phyloP scores from a whole-genome alignment of 2,797 vertebrate species.

The Glyptemys insculpta region DNA sequence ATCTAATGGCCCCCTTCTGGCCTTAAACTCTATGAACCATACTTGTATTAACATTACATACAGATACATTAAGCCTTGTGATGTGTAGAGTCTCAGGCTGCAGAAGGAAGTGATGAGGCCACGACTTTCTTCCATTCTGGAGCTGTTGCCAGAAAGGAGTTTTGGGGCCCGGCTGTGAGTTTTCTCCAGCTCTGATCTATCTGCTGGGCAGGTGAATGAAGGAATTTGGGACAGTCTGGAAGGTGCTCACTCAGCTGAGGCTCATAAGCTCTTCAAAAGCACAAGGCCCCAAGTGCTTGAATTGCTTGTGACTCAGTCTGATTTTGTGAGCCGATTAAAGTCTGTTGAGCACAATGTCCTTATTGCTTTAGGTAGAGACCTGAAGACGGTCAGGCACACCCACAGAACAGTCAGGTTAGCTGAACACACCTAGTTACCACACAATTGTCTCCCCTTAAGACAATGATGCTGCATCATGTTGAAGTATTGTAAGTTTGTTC shows the following conservation, averaged over 20 bases:
- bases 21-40: fast-evolving
- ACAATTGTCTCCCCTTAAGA: not conserved
- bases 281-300: not conserved
- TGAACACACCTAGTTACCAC: not conserved
- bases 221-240: not conserved
- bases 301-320: not conserved
- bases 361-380: not conserved
- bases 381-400: not conserved
- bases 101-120: too few relatives aligned
- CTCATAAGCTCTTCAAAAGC: not conserved
- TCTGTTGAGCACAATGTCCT: not conserved
- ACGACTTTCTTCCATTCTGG: too few relatives aligned
- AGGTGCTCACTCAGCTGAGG: not conserved
- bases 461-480: not conserved
- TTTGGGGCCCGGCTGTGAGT: not conserved
- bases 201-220: not conserved
- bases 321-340: not conserved
- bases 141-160: too few relatives aligned
- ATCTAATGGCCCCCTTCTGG: not conserved
- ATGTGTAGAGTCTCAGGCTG: too few relatives aligned
- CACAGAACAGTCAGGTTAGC: not conserved
- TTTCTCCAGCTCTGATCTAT: not conserved
- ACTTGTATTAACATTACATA: too few relatives aligned
- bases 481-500: not conserved
- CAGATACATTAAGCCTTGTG: too few relatives aligned